Conservation (phyloP, 2,113 vertebrate genomes). For the Eulemur macaco region DNA sequence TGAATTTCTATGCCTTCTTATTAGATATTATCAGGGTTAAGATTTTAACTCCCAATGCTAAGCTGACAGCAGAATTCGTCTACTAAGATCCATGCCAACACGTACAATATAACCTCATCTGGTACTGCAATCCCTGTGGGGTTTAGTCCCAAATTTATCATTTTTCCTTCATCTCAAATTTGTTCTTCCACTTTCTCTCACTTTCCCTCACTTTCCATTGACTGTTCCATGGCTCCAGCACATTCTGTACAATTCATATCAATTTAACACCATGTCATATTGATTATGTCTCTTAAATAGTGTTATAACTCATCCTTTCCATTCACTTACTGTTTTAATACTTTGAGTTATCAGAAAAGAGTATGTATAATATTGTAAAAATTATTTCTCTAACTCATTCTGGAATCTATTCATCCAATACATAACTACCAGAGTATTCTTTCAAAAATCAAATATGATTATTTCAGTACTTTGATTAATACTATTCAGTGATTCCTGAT, state of each 20-base stretch:
- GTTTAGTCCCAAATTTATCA: not conserved
- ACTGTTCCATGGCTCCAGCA: not conserved
- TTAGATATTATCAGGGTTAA: not conserved
- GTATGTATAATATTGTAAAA: not conserved
- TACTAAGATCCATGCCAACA: not conserved
- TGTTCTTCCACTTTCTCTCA: not conserved
- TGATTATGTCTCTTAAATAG: not conserved
- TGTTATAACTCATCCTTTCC: not conserved
- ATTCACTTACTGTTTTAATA: not conserved
- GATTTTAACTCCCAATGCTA: not conserved
- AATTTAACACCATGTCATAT: not conserved
- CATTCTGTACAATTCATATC: not conserved
- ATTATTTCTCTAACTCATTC: not conserved
- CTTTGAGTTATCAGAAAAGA: not conserved
- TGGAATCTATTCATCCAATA: not conserved
- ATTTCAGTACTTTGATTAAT: not conserved
- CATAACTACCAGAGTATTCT: not conserved
- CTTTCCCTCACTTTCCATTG: not conserved
- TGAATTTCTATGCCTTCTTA: not conserved
- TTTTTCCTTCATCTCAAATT: not conserved
- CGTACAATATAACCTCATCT: rapidly evolving
- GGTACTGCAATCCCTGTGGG: too few species aligned
- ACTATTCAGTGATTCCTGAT: not conserved
- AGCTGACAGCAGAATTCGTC: not conserved
- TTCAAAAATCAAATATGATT: not conserved